phyloP scores from a whole-genome alignment of 1,140 invertebrate genomes.

The Acromyrmex charruanus region DNA sequence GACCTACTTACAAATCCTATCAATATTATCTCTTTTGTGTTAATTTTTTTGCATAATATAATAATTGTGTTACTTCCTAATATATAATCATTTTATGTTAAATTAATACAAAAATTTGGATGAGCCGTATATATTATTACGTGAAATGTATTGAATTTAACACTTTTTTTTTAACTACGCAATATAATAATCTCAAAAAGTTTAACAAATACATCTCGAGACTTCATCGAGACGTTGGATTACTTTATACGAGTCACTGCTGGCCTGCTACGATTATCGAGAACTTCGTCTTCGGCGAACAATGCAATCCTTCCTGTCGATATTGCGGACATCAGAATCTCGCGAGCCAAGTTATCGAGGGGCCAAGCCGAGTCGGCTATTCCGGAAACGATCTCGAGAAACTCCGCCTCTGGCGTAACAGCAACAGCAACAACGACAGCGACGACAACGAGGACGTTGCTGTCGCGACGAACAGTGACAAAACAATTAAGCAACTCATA shows the following conservation, averaged over 20 bases:
- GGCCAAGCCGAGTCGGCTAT: conserved; percentile 69
- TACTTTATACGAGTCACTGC: neutral
- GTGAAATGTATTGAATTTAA: too few relatives aligned
- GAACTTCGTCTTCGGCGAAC: conserved; percentile 65
- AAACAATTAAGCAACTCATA: conserved; percentile 86
- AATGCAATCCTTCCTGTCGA: conserved; percentile 70
- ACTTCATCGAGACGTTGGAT: neutral
- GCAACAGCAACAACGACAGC: conserved; percentile 55
- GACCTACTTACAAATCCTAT: too few relatives aligned
- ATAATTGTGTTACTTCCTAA: too few relatives aligned
- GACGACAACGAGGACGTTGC: conserved; percentile 51
- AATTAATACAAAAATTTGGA: too few relatives aligned
- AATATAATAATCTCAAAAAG: too few relatives aligned
- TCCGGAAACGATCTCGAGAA: conserved; percentile 71
- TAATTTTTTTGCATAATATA: too few relatives aligned
- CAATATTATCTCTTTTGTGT: too few relatives aligned
- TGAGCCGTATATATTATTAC: too few relatives aligned
- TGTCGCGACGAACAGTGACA: conserved; percentile 80
- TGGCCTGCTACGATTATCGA: neutral
- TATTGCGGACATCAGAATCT: conserved; percentile 72
- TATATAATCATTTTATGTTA: too few relatives aligned
- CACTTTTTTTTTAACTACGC: too few relatives aligned
- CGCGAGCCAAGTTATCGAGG: conserved; percentile 70
- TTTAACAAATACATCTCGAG: neutral
- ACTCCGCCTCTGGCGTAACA: conserved; percentile 56